Evolutionary conservation across 2,797 vertebrate species (phyloP), one percentile per base, ranked within the genome.

Genomic region (Acipenser ruthenus): DNA sequence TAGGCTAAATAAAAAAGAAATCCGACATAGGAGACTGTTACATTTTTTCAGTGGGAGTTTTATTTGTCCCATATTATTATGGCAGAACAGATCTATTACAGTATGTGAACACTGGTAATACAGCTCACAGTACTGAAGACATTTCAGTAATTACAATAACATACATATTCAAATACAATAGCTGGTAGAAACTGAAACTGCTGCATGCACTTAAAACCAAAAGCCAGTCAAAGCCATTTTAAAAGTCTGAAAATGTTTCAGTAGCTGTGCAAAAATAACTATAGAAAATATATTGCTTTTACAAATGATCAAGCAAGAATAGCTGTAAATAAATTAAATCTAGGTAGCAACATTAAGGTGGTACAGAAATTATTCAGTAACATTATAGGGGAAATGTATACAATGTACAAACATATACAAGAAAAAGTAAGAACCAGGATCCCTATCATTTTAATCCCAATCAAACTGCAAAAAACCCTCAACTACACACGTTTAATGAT

Each of bases 231-330:
- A 82, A 84, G 74, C 84, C 71, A 75, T 65, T 68, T 37, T 37
- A 75, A 65, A 73, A 73, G 83, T 88, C 77, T 73, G 81, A 86
- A 89, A 88, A 87, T 81, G 85, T 81, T 80, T 87, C 94, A 93
- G 91, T 94, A 96, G 95, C 93, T 97, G 94, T 99, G 96, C 96
- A 97, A 96, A 92, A 92, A 97, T 96, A 96, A 94, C 93, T 95
- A 95, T 92, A 86, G 89, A 89, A 92, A 94, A 90, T 87, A 90
- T 86, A 93, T 90, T 90, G 92, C 88, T 90, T 91, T 87, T 89
- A 95, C 92, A 95, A 93, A 88, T 86, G 88, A 82, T 85, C 84
- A 91, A 92, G 90, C 86, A 81, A 80, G 79, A 82, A 87, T 84
- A 86, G 86, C 77, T 77, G 87, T 89, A 90, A 95, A 90, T 92